Conservation (phyloP, 2,888 invertebrate genomes). For the Oeneis ivallda region DNA sequence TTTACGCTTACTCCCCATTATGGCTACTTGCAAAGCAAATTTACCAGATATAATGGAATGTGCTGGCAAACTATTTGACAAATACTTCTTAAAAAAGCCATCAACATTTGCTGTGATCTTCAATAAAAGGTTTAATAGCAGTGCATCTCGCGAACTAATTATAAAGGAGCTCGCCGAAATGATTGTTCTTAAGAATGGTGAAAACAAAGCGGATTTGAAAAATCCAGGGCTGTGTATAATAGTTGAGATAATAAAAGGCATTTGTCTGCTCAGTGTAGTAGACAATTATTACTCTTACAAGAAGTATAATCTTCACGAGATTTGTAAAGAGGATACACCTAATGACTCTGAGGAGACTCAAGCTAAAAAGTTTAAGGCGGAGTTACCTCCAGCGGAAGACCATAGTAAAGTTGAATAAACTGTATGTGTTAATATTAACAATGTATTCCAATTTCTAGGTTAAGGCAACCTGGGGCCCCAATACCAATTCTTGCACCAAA, state of each 20-base stretch:
- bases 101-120: constrained; percentile 89
- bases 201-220: constrained; percentile 90
- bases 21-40: constrained; percentile 90
- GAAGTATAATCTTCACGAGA: constrained; percentile 92
- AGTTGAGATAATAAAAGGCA: constrained; percentile 90
- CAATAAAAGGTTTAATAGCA: constrained; percentile 90
- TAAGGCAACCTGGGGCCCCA: constrained; percentile 63
- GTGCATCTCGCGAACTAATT: constrained; percentile 85
- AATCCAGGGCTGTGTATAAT: constrained; percentile 89
- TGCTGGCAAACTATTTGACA: constrained; percentile 85
- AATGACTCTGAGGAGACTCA: constrained; percentile 67
- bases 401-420: constrained; percentile 31
- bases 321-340: constrained; percentile 69
- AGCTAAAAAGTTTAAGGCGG: constrained; percentile 71
- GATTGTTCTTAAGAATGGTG: constrained; percentile 85
- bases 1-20: constrained; percentile 90
- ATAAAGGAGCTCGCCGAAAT: constrained; percentile 88
- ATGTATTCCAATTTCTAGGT: constrained; percentile 53
- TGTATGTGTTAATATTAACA: constrained; percentile 28
- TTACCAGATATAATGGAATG: constrained; percentile 87
- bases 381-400: constrained; percentile 53
- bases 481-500: constrained; percentile 73
- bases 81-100: constrained; percentile 86
- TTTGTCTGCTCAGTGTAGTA: constrained; percentile 90
- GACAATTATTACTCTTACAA: constrained; percentile 89